Base-by-base conservation (phyloP, 2,113 vertebrate genomes). In the Gopherus evgoodei region DNA sequence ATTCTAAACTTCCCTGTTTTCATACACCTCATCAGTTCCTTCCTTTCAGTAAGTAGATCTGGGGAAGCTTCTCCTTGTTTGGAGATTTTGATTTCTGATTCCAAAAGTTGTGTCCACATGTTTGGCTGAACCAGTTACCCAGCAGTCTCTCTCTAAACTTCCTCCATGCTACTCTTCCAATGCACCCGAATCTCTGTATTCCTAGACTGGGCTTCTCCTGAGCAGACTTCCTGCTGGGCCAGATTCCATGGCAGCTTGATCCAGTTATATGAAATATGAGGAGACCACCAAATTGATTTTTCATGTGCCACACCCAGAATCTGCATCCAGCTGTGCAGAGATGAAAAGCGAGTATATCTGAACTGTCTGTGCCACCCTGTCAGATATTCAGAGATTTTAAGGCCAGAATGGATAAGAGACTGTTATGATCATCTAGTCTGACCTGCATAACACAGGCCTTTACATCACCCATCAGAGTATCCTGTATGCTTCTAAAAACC, bases 361-460 rank as follows among this genome's bases (percentile, higher is more conserved):
- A 44, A 42, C 19, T 75, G 38, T 38, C 38, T 42, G 10, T 25
- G 38, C 38, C 38, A 24, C 38, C 38, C 17, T 11, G 10, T 75
- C 31, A 69, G 31, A 69, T 8, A 35, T 35, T 7, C 62, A n/a
- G 8, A 35, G 62, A n/a, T n/a, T 69, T 69, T 69, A 69, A 69
- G 62, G 62, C 62, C 62, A n/a, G 62, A n/a, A 35, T 62, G 29
- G 59, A 62, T 35, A 35, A 72, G 69, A 19, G 8, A 69, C 29
- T 19, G 6, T 35, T 69, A 69, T 3, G 35, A 38, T 24, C 9
- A 22, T 22, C 19, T 72, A 69, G 65, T 38, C 65, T 38, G 35
- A 80, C 79, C 83, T 0, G 0, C 76, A 3, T 3, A 72, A 13
- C 53, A 69, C 86, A 10, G 62, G 54, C 72, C 16, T 2, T 19